Evolutionary conservation across 2,888 invertebrate species (phyloP).

Genomic region (Oligia latruncula): DNA sequence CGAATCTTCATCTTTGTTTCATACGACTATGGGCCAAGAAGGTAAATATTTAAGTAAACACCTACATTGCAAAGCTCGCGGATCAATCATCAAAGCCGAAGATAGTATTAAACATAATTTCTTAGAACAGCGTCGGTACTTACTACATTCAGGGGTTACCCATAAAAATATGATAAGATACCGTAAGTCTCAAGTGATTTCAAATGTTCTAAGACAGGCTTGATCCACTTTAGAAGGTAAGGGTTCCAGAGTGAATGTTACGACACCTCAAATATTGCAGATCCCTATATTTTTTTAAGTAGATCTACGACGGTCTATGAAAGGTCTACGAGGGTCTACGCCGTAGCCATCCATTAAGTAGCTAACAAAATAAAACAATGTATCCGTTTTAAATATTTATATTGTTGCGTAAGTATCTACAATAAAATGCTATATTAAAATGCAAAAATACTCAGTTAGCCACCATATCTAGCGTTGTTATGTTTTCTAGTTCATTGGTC

Average conservation of each 20-base stretch:
- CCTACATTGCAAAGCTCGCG: not conserved
- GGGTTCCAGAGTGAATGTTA: not conserved
- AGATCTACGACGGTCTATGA: slow-evolving; percentile 17
- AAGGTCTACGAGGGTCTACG: slow-evolving; percentile 41
- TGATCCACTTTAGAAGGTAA: slow-evolving; percentile 4
- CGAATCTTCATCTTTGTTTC: not conserved
- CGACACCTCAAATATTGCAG: slow-evolving; percentile 14
- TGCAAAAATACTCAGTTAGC: slow-evolving; percentile 62
- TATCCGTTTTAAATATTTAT: slow-evolving; percentile 48
- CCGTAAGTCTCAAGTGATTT: not conserved
- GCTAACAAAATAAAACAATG: slow-evolving; percentile 32
- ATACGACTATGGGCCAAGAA: not conserved
- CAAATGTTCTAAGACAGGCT: not conserved
- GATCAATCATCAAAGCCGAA: not conserved
- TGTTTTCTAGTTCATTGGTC: slow-evolving; percentile 42
- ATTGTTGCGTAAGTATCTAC: slow-evolving; percentile 54
- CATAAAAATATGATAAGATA: not conserved
- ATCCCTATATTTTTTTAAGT: slow-evolving; percentile 14
- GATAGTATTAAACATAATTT: not conserved
- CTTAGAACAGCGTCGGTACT: not conserved
- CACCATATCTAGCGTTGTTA: slow-evolving; percentile 37
- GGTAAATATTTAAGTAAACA: not conserved
- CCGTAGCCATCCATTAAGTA: not conserved
- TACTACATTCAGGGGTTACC: not conserved
- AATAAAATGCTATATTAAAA: slow-evolving; percentile 60